A percentile compares a stretch with the other conserved stretches of the same genome.
phyloP scores from a whole-genome alignment of 2,888 invertebrate species.

The Anticlea derivata region DNA sequence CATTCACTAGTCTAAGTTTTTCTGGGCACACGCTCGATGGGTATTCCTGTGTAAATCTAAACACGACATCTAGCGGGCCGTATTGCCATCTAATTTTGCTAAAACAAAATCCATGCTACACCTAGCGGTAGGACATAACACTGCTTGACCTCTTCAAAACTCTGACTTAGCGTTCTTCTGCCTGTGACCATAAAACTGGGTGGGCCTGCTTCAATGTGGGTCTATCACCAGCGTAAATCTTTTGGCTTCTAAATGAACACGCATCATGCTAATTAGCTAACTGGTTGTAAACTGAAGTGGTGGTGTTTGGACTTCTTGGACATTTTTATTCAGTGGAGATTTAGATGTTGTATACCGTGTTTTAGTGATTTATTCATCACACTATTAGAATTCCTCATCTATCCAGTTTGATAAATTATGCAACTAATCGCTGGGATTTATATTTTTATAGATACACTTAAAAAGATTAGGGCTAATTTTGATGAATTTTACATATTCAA shows the following conservation, averaged over 20 bases:
- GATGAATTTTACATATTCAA: too few species aligned
- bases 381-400: not conserved
- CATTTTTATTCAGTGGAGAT: slow-evolving; percentile 5
- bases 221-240: slow-evolving; percentile 1
- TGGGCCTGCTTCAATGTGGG: not conserved
- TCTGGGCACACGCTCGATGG: too few species aligned
- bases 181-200: too few species aligned
- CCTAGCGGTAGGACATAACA: too few species aligned
- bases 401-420: not conserved
- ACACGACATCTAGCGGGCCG: too few species aligned
- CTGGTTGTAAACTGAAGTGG: not conserved
- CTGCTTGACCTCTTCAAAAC: too few species aligned
- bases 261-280: slow-evolving; percentile 5
- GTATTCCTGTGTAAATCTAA: too few species aligned
- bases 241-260: not conserved
- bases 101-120: too few species aligned
- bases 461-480: too few species aligned
- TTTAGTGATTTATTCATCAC: slow-evolving; percentile 7
- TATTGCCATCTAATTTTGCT: too few species aligned
- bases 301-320: not conserved
- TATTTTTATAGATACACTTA: not conserved
- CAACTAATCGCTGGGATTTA: not conserved
- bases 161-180: too few species aligned
- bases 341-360: not conserved
- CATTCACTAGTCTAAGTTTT: too few species aligned